phyloP scores from a whole-genome alignment of 2,113 vertebrate genomes.

The Oreochromis tanganicae region DNA sequence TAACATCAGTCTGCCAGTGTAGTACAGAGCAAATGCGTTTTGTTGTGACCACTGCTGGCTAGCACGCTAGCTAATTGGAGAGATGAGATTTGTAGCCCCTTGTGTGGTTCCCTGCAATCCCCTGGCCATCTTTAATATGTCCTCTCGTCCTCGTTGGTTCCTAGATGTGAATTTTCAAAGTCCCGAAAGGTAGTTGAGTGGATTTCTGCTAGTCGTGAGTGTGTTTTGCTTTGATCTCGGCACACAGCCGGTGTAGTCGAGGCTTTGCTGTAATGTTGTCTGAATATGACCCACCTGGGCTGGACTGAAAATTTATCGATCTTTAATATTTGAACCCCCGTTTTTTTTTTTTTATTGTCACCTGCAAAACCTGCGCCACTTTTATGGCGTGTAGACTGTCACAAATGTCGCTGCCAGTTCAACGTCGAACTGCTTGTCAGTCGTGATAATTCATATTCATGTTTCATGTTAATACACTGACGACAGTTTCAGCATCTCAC shows the following conservation, averaged over 20 bases:
- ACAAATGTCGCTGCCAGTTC: background rate
- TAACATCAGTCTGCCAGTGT: slow-evolving; percentile 22
- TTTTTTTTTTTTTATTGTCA: background rate
- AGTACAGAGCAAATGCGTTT: slow-evolving; percentile 19
- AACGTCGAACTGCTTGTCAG: background rate
- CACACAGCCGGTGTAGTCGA: slow-evolving; percentile 2
- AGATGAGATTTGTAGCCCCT: slow-evolving; percentile 47
- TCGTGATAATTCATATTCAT: background rate
- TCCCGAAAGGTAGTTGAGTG: background rate
- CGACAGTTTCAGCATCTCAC: background rate
- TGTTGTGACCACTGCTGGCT: slow-evolving; percentile 58
- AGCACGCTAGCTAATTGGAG: slow-evolving; percentile 56
- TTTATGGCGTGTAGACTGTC: background rate
- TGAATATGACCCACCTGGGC: background rate
- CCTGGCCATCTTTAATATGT: background rate
- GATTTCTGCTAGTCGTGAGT: slow-evolving; percentile 10
- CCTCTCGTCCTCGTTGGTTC: background rate
- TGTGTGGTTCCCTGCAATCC: background rate
- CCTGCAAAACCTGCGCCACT: background rate
- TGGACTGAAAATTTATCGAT: background rate
- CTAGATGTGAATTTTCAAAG: background rate
- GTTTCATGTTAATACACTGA: background rate
- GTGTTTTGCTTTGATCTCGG: slow-evolving; percentile 27
- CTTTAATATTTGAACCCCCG: accelerated
- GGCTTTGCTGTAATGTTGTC: background rate